Evolutionary conservation across 2,113 vertebrate species (phyloP).

Genomic region (Sturnus vulgaris): DNA sequence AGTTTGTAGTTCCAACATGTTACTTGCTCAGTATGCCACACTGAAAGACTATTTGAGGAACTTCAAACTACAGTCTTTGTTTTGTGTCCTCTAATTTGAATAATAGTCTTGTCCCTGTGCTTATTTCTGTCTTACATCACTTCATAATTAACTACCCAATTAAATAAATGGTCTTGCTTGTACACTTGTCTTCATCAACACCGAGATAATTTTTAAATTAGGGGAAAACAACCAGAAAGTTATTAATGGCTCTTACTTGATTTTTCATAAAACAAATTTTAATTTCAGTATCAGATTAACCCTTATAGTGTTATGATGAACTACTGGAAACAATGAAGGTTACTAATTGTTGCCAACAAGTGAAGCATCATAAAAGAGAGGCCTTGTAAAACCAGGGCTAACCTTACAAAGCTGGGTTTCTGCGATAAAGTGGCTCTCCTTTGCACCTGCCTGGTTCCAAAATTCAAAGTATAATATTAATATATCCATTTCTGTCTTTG

Average conservation of each 20-base stretch:
- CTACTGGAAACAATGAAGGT: not conserved
- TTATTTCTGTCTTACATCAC: not conserved
- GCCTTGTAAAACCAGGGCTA: not conserved
- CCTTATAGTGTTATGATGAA: not conserved
- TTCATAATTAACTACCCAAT: not conserved
- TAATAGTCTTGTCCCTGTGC: not conserved
- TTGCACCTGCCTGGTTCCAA: not conserved
- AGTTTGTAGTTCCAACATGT: not conserved
- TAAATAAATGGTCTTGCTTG: not conserved
- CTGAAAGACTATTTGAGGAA: not conserved
- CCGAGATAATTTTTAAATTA: not conserved
- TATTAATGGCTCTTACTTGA: not conserved
- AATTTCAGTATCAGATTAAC: not conserved
- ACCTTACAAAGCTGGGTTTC: not conserved
- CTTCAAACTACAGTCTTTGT: not conserved
- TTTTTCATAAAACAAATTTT: not conserved
- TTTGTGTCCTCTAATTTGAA: not conserved
- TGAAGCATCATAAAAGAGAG: not conserved
- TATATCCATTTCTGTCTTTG: not conserved
- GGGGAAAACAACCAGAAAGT: not conserved
- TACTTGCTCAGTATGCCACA: not conserved
- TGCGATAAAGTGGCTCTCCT: not conserved
- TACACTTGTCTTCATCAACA: not conserved
- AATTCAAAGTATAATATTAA: not conserved
- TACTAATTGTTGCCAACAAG: not conserved